A percentile compares a stretch with the other conserved stretches of the same genome.
phyloP scores from a whole-genome alignment of 2,888 invertebrate species.

The Auanema sp. region DNA sequence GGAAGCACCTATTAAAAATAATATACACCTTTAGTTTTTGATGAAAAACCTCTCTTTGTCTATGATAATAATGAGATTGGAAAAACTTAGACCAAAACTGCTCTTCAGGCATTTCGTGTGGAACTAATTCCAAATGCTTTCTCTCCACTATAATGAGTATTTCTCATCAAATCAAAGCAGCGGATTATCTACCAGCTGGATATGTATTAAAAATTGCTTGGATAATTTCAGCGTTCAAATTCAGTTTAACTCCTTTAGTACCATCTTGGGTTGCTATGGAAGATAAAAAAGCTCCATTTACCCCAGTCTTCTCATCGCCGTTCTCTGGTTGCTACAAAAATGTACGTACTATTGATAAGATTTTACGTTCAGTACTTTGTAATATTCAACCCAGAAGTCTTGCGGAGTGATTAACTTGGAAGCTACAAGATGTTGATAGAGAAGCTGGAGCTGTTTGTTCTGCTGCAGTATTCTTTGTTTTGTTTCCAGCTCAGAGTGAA shows the following conservation, averaged over 20 bases:
- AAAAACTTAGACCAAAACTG: constrained; percentile 99
- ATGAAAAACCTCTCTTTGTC: constrained; percentile 74
- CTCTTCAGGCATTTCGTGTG: constrained; percentile 87
- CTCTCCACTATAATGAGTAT: constrained; percentile 74
- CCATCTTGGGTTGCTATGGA: constrained; percentile 56
- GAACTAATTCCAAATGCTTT: constrained; percentile 94
- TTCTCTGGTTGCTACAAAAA: constrained; percentile 26
- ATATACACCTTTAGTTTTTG: not conserved
- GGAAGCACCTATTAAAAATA: constrained; percentile 33
- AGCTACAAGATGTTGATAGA: constrained; percentile 95
- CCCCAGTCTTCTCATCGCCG: constrained; percentile 75
- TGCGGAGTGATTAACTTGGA: constrained; percentile 92
- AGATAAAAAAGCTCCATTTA: constrained; percentile 72
- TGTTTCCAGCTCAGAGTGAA: constrained; percentile 41
- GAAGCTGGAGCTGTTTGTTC: constrained; percentile 44
- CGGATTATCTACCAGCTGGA: constrained; percentile 74
- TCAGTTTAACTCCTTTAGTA: constrained; percentile 72
- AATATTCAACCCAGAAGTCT: constrained; percentile 81
- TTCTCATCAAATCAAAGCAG: not conserved
- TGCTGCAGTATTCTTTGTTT: constrained; percentile 54
- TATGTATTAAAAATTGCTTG: constrained; percentile 98
- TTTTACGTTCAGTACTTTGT: constrained; percentile 23
- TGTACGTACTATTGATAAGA: not conserved
- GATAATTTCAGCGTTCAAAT: constrained; percentile 92
- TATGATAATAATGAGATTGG: constrained; percentile 88